Evolutionary conservation across 2,888 invertebrate species (phyloP), one percentile per base, ranked within the genome.

Genomic region (Nomada ruficornis): DNA sequence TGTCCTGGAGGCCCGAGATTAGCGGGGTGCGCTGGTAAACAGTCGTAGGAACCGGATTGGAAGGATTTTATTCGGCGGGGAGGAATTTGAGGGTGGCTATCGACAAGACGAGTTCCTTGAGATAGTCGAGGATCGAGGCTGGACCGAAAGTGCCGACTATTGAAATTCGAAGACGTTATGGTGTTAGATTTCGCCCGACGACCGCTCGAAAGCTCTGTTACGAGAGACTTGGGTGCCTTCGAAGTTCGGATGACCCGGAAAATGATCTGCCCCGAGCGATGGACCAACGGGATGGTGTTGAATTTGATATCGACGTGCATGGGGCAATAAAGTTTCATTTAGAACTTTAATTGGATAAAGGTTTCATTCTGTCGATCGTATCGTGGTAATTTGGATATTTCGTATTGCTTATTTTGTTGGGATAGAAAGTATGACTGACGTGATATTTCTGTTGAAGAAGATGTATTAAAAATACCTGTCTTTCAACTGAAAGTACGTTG

Each of bases 161-260:
- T 55, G 47, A 74, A 59, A 74, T 74, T 67, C 57, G 29, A 67
- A 59, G 67, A 50, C 57, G 36, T 11, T n/a, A 4, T 23, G 65
- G 42, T 18, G 47, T 74, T 57, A 20, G 29, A 20, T 74, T 18
- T 13, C 47, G 44, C 42, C 50, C 36, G 50, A 60, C 10, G 44
- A 36, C 23, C 42, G 18, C 23, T 36, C 47, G 55, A 47, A 55
- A 18, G 57, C 67, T 59, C 18, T 36, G 74, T 74, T 68, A 29
- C 59, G 36, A 36, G 60, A 2, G 69, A 74, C 50, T 68, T 23
- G 23, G 18, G 13, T 54, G 11, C 26, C 74, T 36, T 10, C 10
- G 20, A 74, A 74, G 67, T 73, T 65, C 29, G 11, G 65, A 65
- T 73, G 47, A 67, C 67, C 26, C 18, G 44, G 2, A 44, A 2